Conservation (phyloP, 2,888 invertebrate species). For the Drosophila anomalata region DNA sequence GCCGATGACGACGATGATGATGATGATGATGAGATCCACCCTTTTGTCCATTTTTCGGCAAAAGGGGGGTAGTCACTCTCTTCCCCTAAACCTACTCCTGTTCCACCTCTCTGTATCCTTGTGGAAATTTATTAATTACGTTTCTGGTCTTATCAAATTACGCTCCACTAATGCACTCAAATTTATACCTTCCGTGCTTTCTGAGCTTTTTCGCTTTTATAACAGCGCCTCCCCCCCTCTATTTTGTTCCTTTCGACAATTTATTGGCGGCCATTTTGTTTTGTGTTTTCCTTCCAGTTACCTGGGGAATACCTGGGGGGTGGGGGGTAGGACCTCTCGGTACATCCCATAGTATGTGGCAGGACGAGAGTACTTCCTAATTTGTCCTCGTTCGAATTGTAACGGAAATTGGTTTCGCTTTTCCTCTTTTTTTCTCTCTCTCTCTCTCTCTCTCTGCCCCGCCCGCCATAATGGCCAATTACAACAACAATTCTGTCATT, state of each 20-base stretch:
- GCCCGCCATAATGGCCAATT: conserved; percentile 63
- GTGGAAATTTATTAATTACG: conserved; percentile 83
- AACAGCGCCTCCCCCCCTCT: not conserved
- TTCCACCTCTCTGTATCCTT: not conserved
- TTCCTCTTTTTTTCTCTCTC: conserved; percentile 23
- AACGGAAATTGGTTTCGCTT: conserved; percentile 76
- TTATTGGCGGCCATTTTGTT: conserved; percentile 78
- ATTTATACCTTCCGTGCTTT: conserved; percentile 75
- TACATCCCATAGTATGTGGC: conserved; percentile 6
- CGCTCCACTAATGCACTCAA: conserved; percentile 81
- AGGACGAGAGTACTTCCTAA: conserved; percentile 50
- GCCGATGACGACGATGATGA: conserved; percentile 5
- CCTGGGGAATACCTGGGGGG: conserved; percentile 10
- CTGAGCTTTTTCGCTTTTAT: conserved; percentile 64
- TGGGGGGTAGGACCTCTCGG: not conserved
- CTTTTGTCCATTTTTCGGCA: conserved; percentile 27
- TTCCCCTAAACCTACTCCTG: not conserved
- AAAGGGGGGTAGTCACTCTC: too few relatives aligned
- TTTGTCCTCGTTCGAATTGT: conserved; percentile 76
- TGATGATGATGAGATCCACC: conserved; percentile 30
- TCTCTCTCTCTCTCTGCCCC: conserved; percentile 1
- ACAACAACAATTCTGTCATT: conserved; percentile 54
- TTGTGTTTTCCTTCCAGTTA: conserved; percentile 39
- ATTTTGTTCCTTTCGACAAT: conserved; percentile 40
- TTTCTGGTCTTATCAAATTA: conserved; percentile 83